A percentile compares a stretch with the other conserved stretches of the same genome.
Evolutionary conservation across 2,797 vertebrate species (phyloP).

Genomic region (Chelidonichthys spinosus): DNA sequence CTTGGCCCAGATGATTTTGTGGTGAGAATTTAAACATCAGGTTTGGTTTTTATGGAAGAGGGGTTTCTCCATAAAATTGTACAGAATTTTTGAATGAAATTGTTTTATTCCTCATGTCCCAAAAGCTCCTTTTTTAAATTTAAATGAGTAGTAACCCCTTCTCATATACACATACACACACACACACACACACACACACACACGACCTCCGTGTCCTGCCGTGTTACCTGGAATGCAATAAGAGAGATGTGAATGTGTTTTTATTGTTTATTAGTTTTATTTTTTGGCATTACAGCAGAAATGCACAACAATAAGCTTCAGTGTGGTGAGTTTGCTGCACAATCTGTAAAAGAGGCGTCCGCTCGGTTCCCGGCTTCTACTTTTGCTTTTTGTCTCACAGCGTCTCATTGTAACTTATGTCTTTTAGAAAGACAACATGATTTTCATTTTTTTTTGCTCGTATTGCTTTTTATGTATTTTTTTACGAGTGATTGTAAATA

Average conservation of each 20-base stretch:
- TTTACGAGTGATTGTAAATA: constrained; percentile 97
- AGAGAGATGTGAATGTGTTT: constrained; percentile 82
- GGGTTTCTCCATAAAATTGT: not conserved
- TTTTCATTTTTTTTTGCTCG: constrained; percentile 81
- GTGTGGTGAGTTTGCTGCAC: constrained; percentile 89
- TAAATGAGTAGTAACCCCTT: not conserved
- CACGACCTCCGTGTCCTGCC: constrained; percentile 53
- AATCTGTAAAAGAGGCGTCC: constrained; percentile 87
- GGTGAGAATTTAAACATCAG: constrained; percentile 1
- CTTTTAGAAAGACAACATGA: constrained; percentile 97
- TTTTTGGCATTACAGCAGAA: constrained; percentile 76
- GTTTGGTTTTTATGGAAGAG: not conserved
- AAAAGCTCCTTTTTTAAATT: not conserved
- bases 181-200: no score
- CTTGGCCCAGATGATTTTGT: not conserved
- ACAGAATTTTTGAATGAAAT: constrained; percentile 1
- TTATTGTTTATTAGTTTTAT: constrained; percentile 38
- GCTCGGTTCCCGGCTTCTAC: constrained; percentile 86
- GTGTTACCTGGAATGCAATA: constrained; percentile 85
- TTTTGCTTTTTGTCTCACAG: constrained; percentile 86
- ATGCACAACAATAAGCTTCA: constrained; percentile 89
- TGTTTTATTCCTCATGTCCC: constrained; percentile 1
- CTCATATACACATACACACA: not conserved
- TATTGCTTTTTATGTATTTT: constrained; percentile 96
- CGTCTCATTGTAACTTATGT: constrained; percentile 94